Evolutionary conservation across 2,797 vertebrate genomes (phyloP).

Genomic region (Semaprochilodus insignis): DNA sequence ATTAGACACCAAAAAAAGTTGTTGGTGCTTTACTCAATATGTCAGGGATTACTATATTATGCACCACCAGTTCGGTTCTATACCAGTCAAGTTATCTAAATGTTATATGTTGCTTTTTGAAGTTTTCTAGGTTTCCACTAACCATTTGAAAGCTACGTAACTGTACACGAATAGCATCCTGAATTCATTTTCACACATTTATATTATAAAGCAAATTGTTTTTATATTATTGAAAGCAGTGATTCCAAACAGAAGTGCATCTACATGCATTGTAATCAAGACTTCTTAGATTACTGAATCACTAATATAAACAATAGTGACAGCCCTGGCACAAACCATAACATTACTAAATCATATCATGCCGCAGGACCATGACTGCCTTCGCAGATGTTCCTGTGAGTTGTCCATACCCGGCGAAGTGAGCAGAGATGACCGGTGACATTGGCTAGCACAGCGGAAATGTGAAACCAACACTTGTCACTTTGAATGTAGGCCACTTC

Average conservation of each 20-base stretch:
- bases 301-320: background rate
- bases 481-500: slow-evolving; percentile 60
- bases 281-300: background rate
- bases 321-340: background rate
- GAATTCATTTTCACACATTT: no score
- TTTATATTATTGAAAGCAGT: no score
- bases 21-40: no score
- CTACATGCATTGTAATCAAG: background rate
- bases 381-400: slow-evolving; percentile 25
- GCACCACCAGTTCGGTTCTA: no score
- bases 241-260: background rate
- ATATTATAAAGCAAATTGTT: no score
- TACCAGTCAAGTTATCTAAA: no score
- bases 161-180: no score
- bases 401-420: slow-evolving; percentile 19
- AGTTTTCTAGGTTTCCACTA: no score
- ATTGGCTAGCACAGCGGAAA: slow-evolving; percentile 53
- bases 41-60: no score
- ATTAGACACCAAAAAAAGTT: no score
- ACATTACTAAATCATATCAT: slow-evolving; percentile 4
- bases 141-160: no score
- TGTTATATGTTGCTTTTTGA: no score
- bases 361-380: background rate
- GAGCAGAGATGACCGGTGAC: slow-evolving; percentile 38
- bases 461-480: slow-evolving; percentile 60